Conservation (phyloP, 2,797 vertebrate genomes). For the Martes flavigula region DNA sequence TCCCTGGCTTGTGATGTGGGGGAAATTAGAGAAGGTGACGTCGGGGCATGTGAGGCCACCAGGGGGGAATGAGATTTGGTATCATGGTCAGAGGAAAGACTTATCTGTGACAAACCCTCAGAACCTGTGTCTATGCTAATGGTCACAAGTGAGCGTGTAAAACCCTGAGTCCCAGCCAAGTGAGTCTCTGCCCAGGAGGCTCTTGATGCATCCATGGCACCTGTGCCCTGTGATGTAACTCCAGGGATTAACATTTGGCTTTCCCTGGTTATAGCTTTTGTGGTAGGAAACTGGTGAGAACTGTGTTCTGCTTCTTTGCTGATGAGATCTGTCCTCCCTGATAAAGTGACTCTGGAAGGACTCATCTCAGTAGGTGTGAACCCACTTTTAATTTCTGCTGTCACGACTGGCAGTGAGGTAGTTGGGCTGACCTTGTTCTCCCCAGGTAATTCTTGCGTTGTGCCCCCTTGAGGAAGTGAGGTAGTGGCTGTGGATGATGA, state of each 20-base stretch:
- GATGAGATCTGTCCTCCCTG: neutral
- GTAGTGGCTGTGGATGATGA: neutral
- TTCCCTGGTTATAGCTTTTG: neutral
- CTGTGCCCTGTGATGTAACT: rapidly evolving
- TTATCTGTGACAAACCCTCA: neutral
- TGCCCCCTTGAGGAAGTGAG: neutral
- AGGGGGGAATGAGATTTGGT: neutral
- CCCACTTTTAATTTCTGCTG: too few species aligned
- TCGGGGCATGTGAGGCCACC: rapidly evolving
- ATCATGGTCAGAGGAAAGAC: neutral
- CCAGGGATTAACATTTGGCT: rapidly evolving
- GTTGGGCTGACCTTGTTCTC: neutral
- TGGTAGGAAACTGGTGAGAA: neutral
- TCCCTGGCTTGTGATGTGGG: rapidly evolving
- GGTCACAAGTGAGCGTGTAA: rapidly evolving
- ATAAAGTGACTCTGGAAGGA: neutral
- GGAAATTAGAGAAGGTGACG: neutral
- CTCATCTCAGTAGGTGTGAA: neutral
- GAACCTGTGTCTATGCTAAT: neutral
- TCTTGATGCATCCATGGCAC: too few species aligned
- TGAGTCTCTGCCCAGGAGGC: rapidly evolving
- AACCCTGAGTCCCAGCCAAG: neutral
- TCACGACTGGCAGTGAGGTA: neutral
- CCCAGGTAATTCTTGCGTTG: neutral
- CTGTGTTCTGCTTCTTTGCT: neutral